Percentiles rank a stretch among this genome's conserved stretches.
Evolutionary conservation across 1,140 invertebrate genomes (phyloP).

Genomic region (Belonocnema kinseyi): DNA sequence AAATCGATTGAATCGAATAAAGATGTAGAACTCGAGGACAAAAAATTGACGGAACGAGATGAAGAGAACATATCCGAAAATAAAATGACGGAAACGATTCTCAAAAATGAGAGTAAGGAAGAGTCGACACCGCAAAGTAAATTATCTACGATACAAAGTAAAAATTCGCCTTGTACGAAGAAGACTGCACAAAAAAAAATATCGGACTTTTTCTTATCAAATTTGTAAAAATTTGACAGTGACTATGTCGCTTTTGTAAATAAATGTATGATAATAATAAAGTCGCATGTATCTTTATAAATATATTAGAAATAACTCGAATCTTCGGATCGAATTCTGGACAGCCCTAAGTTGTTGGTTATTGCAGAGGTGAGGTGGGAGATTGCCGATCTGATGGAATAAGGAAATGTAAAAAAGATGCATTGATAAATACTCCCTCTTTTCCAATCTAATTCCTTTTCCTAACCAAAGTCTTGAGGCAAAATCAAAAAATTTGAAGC

Average conservation of each 20-base stretch:
- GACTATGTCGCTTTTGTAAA: background rate
- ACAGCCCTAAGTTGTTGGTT: too few species aligned
- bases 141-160: background rate
- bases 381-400: too few species aligned
- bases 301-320: too few species aligned
- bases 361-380: too few species aligned
- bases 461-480: too few species aligned
- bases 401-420: too few species aligned
- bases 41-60: constrained; percentile 23
- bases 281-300: background rate
- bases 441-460: too few species aligned
- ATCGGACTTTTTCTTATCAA: constrained; percentile 55
- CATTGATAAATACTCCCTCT: too few species aligned
- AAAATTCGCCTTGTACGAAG: constrained; percentile 27
- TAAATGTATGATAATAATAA: background rate
- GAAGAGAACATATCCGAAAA: constrained; percentile 32
- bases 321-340: too few species aligned
- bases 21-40: constrained; percentile 29
- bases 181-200: constrained; percentile 60
- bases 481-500: too few species aligned
- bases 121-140: constrained; percentile 24
- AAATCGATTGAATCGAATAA: constrained; percentile 34
- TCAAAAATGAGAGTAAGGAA: constrained; percentile 8
- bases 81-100: background rate
- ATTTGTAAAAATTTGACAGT: constrained; percentile 2